These are phyloP conservation scores for Meghimatium bilineatum DNA, from an alignment of 2,888 invertebrate species.

Conservation along the genomic window DNA sequence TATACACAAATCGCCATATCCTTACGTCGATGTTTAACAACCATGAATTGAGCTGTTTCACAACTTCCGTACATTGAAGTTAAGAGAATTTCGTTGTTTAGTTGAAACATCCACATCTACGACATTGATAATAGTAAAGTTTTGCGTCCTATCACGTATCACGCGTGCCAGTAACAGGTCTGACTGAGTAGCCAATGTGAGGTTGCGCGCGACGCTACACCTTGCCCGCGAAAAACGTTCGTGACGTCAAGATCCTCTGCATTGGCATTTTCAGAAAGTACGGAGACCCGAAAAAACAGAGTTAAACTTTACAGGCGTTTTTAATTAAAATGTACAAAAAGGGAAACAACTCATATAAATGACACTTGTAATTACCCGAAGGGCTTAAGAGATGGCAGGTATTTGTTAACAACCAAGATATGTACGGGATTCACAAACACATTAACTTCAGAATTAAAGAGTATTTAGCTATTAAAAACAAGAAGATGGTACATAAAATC, in stretches of 20 bases:
- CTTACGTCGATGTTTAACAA: neutral
- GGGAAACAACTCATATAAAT: neutral
- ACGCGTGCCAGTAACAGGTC: neutral
- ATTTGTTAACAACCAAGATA: no score
- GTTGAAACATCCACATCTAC: neutral
- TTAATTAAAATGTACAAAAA: neutral
- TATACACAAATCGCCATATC: slow-evolving; percentile 16
- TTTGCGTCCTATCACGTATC: neutral
- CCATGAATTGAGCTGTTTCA: neutral
- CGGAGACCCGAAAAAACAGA: neutral
- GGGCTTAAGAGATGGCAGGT: no score
- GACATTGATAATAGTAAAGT: slow-evolving; percentile 9
- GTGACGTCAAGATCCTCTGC: neutral
- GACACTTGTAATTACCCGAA: neutral
- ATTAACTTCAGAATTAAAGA: no score
- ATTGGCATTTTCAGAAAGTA: neutral
- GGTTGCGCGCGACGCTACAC: neutral
- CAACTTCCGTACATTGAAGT: neutral
- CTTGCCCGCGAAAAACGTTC: neutral
- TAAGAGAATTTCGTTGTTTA: neutral
- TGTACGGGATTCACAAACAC: no score
- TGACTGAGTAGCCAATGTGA: neutral
- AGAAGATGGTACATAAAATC: no score
- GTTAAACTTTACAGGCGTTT: neutral
- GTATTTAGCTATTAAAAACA: no score